A percentile compares a stretch with the other conserved stretches of the same genome.
Conservation (phyloP, 2,888 invertebrate genomes). For the Octonoba sinensis region DNA sequence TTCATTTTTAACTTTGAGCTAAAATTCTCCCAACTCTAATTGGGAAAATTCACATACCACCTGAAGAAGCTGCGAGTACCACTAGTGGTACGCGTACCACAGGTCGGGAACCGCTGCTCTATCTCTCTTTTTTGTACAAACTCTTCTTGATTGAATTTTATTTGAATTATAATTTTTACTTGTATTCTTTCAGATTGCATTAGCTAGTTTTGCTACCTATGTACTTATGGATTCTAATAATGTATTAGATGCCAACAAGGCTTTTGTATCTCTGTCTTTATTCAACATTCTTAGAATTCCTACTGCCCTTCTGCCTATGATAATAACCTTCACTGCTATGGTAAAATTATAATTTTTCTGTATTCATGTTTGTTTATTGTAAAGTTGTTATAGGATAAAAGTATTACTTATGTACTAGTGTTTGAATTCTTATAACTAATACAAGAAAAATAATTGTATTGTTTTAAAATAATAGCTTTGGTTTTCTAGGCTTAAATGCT, state of each 20-base stretch:
- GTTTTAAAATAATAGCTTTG: too few relatives aligned
- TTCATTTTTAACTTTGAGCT: too few relatives aligned
- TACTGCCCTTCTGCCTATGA: constrained; percentile 63
- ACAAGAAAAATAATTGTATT: background rate
- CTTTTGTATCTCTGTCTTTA: constrained; percentile 71
- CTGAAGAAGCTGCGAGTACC: too few relatives aligned
- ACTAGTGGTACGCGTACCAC: too few relatives aligned
- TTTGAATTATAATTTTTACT: too few relatives aligned
- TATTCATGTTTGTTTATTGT: constrained; percentile 1
- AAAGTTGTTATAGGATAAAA: background rate
- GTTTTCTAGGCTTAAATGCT: too few relatives aligned
- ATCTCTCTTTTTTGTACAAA: too few relatives aligned
- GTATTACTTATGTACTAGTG: background rate
- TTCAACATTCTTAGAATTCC: constrained; percentile 71
- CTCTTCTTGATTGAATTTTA: too few relatives aligned
- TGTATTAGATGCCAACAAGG: constrained; percentile 69
- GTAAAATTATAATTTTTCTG: constrained; percentile 21
- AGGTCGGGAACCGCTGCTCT: too few relatives aligned
- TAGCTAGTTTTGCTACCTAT: constrained; percentile 80
- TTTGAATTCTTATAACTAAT: background rate
- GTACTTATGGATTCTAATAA: constrained; percentile 68
- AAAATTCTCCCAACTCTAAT: too few relatives aligned
- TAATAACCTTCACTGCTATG: constrained; percentile 66
- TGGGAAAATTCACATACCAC: too few relatives aligned
- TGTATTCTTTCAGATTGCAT: constrained; percentile 75